Evolutionary conservation across 1,140 invertebrate genomes (phyloP).

Genomic region (Zeugodacus cucurbitae): DNA sequence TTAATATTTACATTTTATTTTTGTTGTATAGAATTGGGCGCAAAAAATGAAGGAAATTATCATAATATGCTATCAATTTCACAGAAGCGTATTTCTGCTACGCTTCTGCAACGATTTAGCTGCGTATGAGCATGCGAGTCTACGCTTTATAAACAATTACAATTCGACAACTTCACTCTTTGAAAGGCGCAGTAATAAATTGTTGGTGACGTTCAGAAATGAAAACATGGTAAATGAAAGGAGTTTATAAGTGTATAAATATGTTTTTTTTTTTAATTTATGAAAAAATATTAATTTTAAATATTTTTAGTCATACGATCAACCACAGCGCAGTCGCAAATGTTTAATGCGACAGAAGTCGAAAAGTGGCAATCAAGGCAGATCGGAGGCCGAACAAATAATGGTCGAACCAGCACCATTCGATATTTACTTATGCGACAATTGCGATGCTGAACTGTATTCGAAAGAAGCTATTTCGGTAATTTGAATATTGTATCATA

Average conservation of each 20-base stretch:
- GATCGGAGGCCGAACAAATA: conserved; percentile 59
- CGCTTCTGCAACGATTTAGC: conserved; percentile 77
- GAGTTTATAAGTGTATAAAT: neutral
- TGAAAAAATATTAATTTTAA: neutral
- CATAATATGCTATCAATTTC: conserved; percentile 76
- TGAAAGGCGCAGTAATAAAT: conserved; percentile 72
- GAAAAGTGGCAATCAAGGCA: conserved; percentile 62
- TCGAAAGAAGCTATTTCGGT: conserved; percentile 71
- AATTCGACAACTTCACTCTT: conserved; percentile 80
- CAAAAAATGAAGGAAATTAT: conserved; percentile 74
- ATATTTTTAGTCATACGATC: conserved; percentile 52
- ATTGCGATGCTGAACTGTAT: conserved; percentile 75
- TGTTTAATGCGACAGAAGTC: conserved; percentile 59
- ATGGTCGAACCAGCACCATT: conserved; percentile 70
- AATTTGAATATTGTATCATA: conserved; percentile 42
- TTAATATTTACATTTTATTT: conserved; percentile 31
- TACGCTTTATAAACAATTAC: conserved; percentile 78
- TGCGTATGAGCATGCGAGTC: conserved; percentile 72
- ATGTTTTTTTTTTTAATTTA: neutral
- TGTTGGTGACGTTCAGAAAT: conserved; percentile 80
- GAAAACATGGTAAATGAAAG: conserved; percentile 72
- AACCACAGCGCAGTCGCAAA: conserved; percentile 58
- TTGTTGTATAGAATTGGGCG: conserved; percentile 69
- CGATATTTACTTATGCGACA: conserved; percentile 80
- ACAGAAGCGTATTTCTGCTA: conserved; percentile 77